Evolutionary conservation across 30 jellyfish, hydroid and myxozoan species (phyloP).

Genomic region (Sanderia malayensis): DNA sequence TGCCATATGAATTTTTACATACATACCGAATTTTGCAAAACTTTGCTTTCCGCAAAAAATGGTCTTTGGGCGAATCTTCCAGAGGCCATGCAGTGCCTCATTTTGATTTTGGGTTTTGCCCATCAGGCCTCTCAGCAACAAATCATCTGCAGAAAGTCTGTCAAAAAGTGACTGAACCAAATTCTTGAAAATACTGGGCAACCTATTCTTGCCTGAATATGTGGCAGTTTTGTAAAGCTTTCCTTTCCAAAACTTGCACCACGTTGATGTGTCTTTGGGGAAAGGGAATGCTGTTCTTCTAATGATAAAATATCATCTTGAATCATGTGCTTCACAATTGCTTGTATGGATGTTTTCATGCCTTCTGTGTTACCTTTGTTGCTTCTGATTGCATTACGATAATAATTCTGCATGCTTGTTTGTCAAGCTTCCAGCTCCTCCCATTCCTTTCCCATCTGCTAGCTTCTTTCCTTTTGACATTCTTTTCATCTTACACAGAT

Average conservation of each 20-base stretch:
- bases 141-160: conserved; percentile 22
- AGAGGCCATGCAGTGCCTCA: conserved; percentile 41
- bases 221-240: neutral
- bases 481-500: no score
- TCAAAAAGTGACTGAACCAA: conserved; percentile 37
- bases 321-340: conserved; percentile 17
- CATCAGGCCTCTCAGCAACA: conserved; percentile 31
- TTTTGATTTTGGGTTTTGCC: conserved; percentile 53
- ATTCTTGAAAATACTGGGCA: conserved; percentile 31
- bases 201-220: conserved; percentile 2
- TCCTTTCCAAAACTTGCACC: conserved; percentile 38
- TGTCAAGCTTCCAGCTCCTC: no score
- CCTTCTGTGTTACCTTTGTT: conserved; percentile 14
- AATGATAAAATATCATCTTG: conserved; percentile 5
- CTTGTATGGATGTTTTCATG: conserved; percentile 17
- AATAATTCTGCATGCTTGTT: conserved; percentile 28
- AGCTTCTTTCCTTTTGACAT: no score
- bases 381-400: conserved; percentile 23
- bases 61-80: conserved; percentile 48
- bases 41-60: conserved; percentile 17
- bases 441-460: no score
- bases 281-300: conserved; percentile 25
- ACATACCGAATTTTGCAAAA: no score
- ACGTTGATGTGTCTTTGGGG: conserved; percentile 18
- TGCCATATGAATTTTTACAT: no score